Evolutionary conservation across 2,797 vertebrate genomes (phyloP), one percentile per base, ranked within the genome.

Genomic region (Epinephelus malabaricus): DNA sequence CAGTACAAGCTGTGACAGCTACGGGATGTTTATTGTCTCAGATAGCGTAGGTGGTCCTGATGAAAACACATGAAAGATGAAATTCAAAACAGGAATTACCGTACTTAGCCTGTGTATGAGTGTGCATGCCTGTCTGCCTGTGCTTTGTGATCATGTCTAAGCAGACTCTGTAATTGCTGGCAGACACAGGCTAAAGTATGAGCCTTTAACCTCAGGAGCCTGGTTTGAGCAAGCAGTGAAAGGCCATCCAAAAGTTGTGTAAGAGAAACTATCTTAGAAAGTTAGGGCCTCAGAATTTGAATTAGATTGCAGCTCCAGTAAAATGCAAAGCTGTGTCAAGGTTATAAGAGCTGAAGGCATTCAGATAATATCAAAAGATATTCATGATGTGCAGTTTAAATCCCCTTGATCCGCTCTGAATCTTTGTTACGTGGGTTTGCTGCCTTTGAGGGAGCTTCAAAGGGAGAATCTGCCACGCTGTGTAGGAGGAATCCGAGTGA

Each of bases 61-160:
- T 78, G 83, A 88, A 89, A 87, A 80, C 65, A 59, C 76, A 82
- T 10, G 27, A 73, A 77, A 69, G 79, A 77, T 75, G 54, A 78
- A 67, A 59, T 70, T 49, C 50, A 72, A 75, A 54, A 72, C 56
- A 67, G 64, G 79, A 84, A 81, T 81, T 43, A 47, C 55, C 5
- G 43, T 38, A 34, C 47, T 78, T 60, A 10, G 50, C 12, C 54
- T 61, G 60, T 11, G 8, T 56, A 2, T 79, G 46, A 63, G 69
- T 65, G 50, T 75, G 66, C 50, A 18, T 72, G 78, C 69, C 58
- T 67, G 73, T 67, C 45, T 45, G 79, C 38, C 50, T 68, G 78
- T 46, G 80, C 78, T 69, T 62, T 84, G 76, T 87, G 85, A 87
- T 87, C 82, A 60, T 69, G 65, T 76, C 79, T 21, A 25, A 78